Conservation (phyloP, 2,888 invertebrate genomes). For the Caenorhabditis sp. region DNA sequence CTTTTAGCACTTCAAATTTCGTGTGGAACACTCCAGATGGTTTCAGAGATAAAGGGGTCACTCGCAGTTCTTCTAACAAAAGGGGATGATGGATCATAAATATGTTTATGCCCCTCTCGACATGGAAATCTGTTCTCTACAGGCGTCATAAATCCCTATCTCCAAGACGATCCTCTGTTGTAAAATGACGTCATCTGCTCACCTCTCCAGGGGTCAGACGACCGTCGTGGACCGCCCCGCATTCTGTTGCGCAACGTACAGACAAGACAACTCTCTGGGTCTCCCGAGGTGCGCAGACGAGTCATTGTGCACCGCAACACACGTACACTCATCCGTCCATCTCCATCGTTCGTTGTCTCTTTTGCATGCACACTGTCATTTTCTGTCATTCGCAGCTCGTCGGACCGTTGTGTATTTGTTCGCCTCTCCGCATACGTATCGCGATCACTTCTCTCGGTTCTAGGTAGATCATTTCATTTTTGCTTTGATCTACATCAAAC, state of each 20-base stretch:
- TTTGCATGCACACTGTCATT: slow-evolving; percentile 4
- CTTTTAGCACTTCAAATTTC: too few relatives aligned
- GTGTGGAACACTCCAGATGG: too few relatives aligned
- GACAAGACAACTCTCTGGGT: too few relatives aligned
- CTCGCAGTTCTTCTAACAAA: too few relatives aligned
- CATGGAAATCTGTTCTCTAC: too few relatives aligned
- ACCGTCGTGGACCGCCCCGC: slow-evolving; percentile 15
- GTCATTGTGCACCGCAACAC: slow-evolving; percentile 38
- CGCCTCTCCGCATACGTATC: slow-evolving; percentile 15
- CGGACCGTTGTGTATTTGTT: slow-evolving; percentile 4
- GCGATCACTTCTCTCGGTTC: slow-evolving; percentile 19
- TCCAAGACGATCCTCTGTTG: background rate
- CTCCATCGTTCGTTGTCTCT: too few relatives aligned
- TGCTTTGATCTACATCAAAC: too few relatives aligned
- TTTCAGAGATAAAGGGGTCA: background rate
- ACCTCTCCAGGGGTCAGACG: background rate
- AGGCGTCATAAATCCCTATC: slow-evolving; percentile 4
- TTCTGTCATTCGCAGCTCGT: slow-evolving; percentile 3
- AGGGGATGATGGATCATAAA: background rate
- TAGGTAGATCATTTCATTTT: too few relatives aligned
- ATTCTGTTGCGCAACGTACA: slow-evolving; percentile 11
- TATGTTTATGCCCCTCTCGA: too few relatives aligned
- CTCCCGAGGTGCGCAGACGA: background rate
- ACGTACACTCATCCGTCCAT: background rate
- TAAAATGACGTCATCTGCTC: background rate